phyloP scores from a whole-genome alignment of 92 coral and sea anemone species.

The Palythoa grandis region DNA sequence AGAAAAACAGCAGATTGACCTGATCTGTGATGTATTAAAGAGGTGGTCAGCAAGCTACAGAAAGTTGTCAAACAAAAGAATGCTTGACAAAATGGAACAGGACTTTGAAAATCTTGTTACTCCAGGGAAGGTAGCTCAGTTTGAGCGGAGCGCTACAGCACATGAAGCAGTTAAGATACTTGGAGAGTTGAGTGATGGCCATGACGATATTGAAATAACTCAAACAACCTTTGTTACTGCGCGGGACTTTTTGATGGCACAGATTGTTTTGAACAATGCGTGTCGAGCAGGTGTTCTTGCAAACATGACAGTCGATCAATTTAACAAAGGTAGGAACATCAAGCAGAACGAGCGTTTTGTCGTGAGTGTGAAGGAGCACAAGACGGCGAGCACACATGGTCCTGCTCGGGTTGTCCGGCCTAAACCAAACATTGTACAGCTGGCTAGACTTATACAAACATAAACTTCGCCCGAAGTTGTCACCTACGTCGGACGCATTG shows the following conservation, averaged over 20 bases:
- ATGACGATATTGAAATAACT: slow-evolving; percentile 13
- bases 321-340: slow-evolving; percentile 20
- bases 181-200: slow-evolving; percentile 14
- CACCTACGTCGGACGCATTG: slow-evolving; percentile 1
- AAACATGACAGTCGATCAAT: slow-evolving; percentile 22
- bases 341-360: slow-evolving; percentile 8
- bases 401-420: slow-evolving; percentile 29
- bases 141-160: slow-evolving; percentile 24
- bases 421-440: slow-evolving; percentile 13
- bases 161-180: slow-evolving; percentile 28
- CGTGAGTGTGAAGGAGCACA: slow-evolving; percentile 20
- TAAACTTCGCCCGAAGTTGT: slow-evolving; percentile 14
- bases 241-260: slow-evolving; percentile 30
- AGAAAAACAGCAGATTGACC: slow-evolving; percentile 24
- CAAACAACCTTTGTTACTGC: slow-evolving; percentile 22
- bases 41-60: slow-evolving; percentile 25
- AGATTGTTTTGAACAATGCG: slow-evolving; percentile 22
- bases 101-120: slow-evolving; percentile 15
- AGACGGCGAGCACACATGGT: slow-evolving; percentile 17
- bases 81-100: slow-evolving; percentile 31
- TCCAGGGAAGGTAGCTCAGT: slow-evolving; percentile 16
- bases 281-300: slow-evolving; percentile 20
- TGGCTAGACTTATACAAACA: slow-evolving; percentile 22
- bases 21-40: slow-evolving; percentile 21
- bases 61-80: slow-evolving; percentile 9